These are phyloP conservation scores for Crematogaster levior DNA, from an alignment of 2,888 invertebrate species.

Conservation along the genomic window DNA sequence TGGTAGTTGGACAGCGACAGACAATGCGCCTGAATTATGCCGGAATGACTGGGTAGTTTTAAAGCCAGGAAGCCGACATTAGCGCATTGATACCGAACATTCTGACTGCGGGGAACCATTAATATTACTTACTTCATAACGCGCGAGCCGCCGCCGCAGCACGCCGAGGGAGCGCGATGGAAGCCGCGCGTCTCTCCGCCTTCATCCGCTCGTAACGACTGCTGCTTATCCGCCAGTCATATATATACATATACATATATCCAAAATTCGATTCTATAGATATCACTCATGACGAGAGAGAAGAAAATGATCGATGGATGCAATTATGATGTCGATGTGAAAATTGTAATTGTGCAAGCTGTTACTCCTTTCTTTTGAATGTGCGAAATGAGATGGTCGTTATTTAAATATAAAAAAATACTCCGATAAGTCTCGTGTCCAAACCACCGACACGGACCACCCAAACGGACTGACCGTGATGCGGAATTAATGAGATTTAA, in stretches of 20 bases:
- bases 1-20: conserved; percentile 76
- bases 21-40: conserved; percentile 85
- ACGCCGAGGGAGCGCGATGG: conserved; percentile 38
- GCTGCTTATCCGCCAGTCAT: conserved; percentile 52
- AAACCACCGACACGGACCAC: too few relatives aligned
- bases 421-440: not conserved
- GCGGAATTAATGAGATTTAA: conserved; percentile 66
- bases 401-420: not conserved
- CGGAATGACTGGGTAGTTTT: conserved; percentile 85
- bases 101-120: conserved; percentile 81
- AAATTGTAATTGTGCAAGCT: not conserved
- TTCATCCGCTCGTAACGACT: conserved; percentile 49
- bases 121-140: conserved; percentile 84
- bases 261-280: conserved; percentile 26
- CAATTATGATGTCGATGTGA: not conserved
- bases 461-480: not conserved
- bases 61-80: conserved; percentile 85
- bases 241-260: too few relatives aligned
- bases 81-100: conserved; percentile 84
- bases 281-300: conserved; percentile 29
- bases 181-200: conserved; percentile 44
- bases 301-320: conserved; percentile 33
- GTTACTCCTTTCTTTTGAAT: not conserved
- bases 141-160: conserved; percentile 48
- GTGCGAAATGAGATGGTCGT: not conserved